Base-by-base conservation (phyloP, 2,888 invertebrate genomes). In the Temnothorax ravouxi region DNA sequence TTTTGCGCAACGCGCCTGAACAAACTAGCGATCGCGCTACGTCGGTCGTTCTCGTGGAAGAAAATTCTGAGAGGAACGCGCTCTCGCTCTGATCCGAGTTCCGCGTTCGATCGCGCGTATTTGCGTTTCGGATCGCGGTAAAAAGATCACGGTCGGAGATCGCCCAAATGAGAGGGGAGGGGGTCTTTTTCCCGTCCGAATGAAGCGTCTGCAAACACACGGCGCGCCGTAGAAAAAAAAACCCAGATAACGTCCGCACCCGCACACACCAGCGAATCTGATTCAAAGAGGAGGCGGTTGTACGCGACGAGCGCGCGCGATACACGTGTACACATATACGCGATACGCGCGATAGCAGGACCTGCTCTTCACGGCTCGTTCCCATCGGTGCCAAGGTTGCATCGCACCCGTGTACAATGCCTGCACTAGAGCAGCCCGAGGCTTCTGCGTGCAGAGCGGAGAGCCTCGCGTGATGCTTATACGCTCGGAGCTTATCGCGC, bases 311-410 rank as follows among this genome's bases (percentile, higher is more conserved):
- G 47, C 50, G 76, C 38, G 71, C 61, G 52, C 52, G 47, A 25
- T 6, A 34, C n/a, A 29, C 56, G 52, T 29, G 25, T 47, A 59
- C 56, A 75, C 62, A 41, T 2, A 9, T 9, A 54, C 15, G 67
- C 21, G 67, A 29, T 80, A 77, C 67, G 83, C 74, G 84, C 74
- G 84, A 71, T 64, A 69, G 71, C 80, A 79, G 80, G 86, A 84
- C 76, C 85, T 93, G 93, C 93, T 93, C 93, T 93, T 93, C 93
- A 93, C 91, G 93, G 92, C 91, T 93, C 89, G 92, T 93, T 93
- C 93, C 91, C 93, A 94, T 93, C 92, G 93, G 93, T 94, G 94
- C 94, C 94, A 94, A 94, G 94, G 94, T 94, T 93, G 92, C 89
- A 82, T 61, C 85, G 83, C 77, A 75, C 79, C 85, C 81, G 84